Percentiles rank a stretch among this genome's conserved stretches.
phyloP scores from a whole-genome alignment of 53 echinoderm and acorn worm species.

The Henricia sp. region DNA sequence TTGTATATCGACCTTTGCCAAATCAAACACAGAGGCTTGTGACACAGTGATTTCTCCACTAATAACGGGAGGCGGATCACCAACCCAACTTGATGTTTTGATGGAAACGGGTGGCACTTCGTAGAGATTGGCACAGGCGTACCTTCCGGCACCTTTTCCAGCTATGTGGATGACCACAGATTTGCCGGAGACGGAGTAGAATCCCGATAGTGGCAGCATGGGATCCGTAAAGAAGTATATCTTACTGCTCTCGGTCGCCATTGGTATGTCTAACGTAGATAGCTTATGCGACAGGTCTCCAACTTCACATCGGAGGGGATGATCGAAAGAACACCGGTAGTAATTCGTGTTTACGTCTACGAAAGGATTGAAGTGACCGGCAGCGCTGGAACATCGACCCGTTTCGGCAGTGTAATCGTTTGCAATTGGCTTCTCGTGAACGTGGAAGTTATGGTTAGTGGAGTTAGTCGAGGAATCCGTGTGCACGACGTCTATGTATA shows the following conservation, averaged over 20 bases:
- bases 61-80: slow-evolving; percentile 36
- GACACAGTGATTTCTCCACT: slow-evolving; percentile 59
- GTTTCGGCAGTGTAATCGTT: slow-evolving; percentile 62
- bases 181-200: slow-evolving; percentile 59
- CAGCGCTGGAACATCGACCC: slow-evolving; percentile 67
- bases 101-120: slow-evolving; percentile 35
- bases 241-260: slow-evolving; percentile 51
- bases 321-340: slow-evolving; percentile 53
- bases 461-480: slow-evolving; percentile 66
- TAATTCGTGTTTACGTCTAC: slow-evolving; percentile 74
- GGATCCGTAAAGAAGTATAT: slow-evolving; percentile 89
- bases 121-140: slow-evolving; percentile 77
- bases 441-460: slow-evolving; percentile 82
- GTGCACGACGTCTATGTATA: slow-evolving; percentile 76
- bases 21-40: slow-evolving; percentile 62
- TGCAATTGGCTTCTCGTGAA: slow-evolving; percentile 66
- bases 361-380: slow-evolving; percentile 84
- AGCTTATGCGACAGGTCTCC: slow-evolving; percentile 86
- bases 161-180: slow-evolving; percentile 73
- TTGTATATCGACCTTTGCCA: slow-evolving; percentile 35
- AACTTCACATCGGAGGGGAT: slow-evolving; percentile 82
- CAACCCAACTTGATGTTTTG: slow-evolving; percentile 45
- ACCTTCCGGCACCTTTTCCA: slow-evolving; percentile 68
- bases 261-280: slow-evolving; percentile 54
- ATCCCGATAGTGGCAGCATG: slow-evolving; percentile 80